Evolutionary conservation across 2,888 invertebrate species (phyloP), one percentile per base, ranked within the genome.

Genomic region (Eurytoma adleriae): DNA sequence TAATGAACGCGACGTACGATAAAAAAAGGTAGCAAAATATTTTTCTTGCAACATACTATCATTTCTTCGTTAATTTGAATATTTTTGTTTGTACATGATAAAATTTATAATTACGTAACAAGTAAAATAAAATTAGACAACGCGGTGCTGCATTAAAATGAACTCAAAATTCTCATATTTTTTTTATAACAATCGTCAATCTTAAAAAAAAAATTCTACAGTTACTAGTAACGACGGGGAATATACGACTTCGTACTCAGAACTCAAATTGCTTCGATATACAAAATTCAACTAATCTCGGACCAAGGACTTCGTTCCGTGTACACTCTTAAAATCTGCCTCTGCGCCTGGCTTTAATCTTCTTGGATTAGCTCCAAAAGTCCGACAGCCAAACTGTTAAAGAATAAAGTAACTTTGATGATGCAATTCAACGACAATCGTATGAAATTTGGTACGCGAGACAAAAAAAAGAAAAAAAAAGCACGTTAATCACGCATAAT

Each of bases 291-390:
- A 79, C 67, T 79, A 76, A 66, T 79, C 67, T 74, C 57, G 18
- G 20, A 30, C 30, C 68, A 71, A 71, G 52, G 30, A 61, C 71
- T 68, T 77, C 67, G 48, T 57, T 79, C 67, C 70, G 30, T 50
- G 40, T 24, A 62, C 40, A 40, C 59, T 71, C 67, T 82, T 71
- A 74, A 82, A 82, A 74, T 82, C 77, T 79, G 64, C 70, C 71
- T 18, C 56, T 62, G 79, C 57, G 30, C 16, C 59, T 69, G 76
- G 72, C 70, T 61, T 59, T 59, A 40, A 62, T 76, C 68, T 68
- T 68, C 74, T 77, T 82, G 82, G 79, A 82, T 59, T 74, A 82
- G 79, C 79, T 82, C 82, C 82, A 82, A 78, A 82, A 82, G 69
- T 82, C 73, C 20, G 80, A 75, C 52, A 82, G 72, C 80, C 82